Conservation (phyloP, 2,888 invertebrate genomes). For the Dioctria rufipes region DNA sequence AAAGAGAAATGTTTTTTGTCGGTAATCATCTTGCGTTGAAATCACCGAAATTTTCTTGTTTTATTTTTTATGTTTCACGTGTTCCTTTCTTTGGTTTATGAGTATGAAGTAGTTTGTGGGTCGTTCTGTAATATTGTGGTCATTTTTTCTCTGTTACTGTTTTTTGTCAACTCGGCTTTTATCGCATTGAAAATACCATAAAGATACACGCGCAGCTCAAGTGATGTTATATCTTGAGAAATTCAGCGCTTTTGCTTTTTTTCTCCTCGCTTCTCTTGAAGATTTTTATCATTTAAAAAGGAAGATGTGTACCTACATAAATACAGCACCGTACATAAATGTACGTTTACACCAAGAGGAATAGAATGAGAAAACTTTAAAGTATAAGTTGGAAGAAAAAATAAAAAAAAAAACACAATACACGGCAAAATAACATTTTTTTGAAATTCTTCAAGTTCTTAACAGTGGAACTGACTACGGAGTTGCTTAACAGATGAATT, state of each 20-base stretch:
- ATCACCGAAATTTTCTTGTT: conserved; percentile 44
- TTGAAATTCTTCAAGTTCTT: conserved; percentile 46
- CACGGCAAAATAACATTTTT: conserved; percentile 39
- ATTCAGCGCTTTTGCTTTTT: conserved; percentile 26
- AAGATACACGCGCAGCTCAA: conserved; percentile 30
- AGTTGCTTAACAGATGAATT: conserved; percentile 52
- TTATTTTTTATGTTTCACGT: conserved; percentile 15
- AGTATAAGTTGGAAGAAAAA: conserved; percentile 29
- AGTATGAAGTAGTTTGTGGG: conserved; percentile 47
- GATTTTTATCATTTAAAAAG: conserved; percentile 50
- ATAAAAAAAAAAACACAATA: background rate
- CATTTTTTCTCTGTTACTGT: conserved; percentile 36
- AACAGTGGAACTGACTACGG: conserved; percentile 24
- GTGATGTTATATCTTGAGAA: conserved; percentile 43
- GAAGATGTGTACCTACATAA: conserved; percentile 39
- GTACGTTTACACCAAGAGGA: conserved; percentile 25
- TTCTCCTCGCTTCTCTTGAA: conserved; percentile 24
- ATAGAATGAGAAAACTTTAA: conserved; percentile 30
- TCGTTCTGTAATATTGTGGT: conserved; percentile 45
- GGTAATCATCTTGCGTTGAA: conserved; percentile 42
- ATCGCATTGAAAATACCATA: conserved; percentile 25
- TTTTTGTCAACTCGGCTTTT: conserved; percentile 49
- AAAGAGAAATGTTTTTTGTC: conserved; percentile 31
- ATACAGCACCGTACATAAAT: conserved; percentile 43
- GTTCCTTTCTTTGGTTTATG: conserved; percentile 40